phyloP scores from a whole-genome alignment of 2,113 vertebrate genomes.

The Neogobius melanostomus region DNA sequence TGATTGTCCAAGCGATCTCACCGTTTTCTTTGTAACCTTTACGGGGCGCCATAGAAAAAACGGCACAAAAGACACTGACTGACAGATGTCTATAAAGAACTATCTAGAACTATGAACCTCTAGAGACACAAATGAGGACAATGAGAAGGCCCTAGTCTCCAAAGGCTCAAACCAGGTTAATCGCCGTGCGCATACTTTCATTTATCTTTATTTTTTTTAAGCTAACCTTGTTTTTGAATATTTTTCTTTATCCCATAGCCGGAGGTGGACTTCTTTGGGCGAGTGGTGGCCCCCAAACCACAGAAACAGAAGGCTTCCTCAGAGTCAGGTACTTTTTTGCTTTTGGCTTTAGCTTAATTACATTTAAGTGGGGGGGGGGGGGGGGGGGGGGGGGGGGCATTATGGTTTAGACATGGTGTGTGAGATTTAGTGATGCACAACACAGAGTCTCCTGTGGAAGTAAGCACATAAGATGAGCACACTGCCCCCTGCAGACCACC shows the following conservation, averaged over 20 bases:
- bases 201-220: slow-evolving; percentile 3
- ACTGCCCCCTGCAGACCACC: slow-evolving; percentile 5
- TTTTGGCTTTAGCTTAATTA: no score
- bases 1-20: no score
- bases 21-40: background rate
- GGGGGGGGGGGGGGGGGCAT: no score
- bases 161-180: slow-evolving; percentile 59
- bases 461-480: slow-evolving; percentile 4
- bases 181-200: slow-evolving; percentile 10
- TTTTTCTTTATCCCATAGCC: slow-evolving; percentile 60
- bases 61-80: background rate
- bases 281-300: slow-evolving; percentile 63
- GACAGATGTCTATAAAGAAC: background rate
- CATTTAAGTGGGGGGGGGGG: no score
- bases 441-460: background rate
- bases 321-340: slow-evolving; percentile 55
- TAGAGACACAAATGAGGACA: slow-evolving; percentile 58
- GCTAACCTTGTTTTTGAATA: slow-evolving; percentile 35
- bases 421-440: no score
- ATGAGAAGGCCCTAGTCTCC: slow-evolving; percentile 38
- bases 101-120: slow-evolving; percentile 24
- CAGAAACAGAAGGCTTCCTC: slow-evolving; percentile 36
- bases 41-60: slow-evolving; percentile 36
- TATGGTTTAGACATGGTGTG: no score
- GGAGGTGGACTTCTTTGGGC: slow-evolving; percentile 79